Evolutionary conservation across 2,113 vertebrate species (phyloP), one percentile per base, ranked within the genome.

Genomic region (Heterochromis multidens): DNA sequence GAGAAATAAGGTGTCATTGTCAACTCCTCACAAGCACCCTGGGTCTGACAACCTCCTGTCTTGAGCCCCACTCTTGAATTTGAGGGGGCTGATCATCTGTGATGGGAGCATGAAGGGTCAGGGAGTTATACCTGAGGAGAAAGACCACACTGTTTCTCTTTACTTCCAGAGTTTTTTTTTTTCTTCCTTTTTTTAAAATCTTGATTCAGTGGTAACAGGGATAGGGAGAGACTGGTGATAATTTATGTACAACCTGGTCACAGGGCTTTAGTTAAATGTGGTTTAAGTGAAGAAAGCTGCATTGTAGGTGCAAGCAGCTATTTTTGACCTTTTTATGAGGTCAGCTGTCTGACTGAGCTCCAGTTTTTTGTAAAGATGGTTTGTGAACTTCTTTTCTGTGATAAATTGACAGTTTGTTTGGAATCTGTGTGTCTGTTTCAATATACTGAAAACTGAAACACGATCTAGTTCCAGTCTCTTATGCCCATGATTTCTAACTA

Each of bases 201-300:
- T 77, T 56, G 58, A 83, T 54, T 86, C 54, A 31, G 7, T 49
- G 87, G 92, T 93, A 80, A 93, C 13, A 5, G 85, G 88, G 60
- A 84, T 59, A 54, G 58, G 81, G 84, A 77, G 74, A 83, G 87
- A 80, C 57, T 2, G 33, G 29, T 49, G 54, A 79, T 89, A 74
- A 92, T 92, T 94, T 91, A 87, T 90, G 89, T 81, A 77, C 10
- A 4, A 57, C 80, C 62, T 3, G 52, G 89, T 93, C 86, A 67
- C 11, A 11, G 33, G 59, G 43, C 43, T n/a, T 62, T 33, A 35
- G 65, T 31, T 8, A 25, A 63, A 77, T 78, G 63, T 63, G 46
- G 70, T 79, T 85, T 56, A 62, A 40, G 37, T 33, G 85, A 62
- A 80, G 27, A 81, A 62, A 13, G 33, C 7, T 52, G 54, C 29